Conservation (phyloP, 1,140 invertebrate species). For the Drosophila simulans region DNA sequence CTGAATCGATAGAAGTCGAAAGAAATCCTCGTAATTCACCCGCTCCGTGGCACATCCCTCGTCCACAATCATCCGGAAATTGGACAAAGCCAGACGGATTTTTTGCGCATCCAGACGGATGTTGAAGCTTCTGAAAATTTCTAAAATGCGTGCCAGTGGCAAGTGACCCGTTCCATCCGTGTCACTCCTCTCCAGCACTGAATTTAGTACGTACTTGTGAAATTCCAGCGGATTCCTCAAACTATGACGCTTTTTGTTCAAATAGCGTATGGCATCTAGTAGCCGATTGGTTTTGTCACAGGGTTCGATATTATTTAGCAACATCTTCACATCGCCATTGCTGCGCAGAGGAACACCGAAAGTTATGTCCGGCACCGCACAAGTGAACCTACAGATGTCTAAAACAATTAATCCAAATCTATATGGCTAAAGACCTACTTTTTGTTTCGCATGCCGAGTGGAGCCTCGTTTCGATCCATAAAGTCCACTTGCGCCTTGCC, state of each 20-base stretch:
- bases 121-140: constrained; percentile 40
- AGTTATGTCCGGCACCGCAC: constrained; percentile 42
- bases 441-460: constrained; percentile 50
- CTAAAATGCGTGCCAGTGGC: constrained; percentile 34
- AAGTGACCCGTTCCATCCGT: constrained; percentile 41
- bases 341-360: background rate
- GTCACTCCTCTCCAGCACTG: constrained; percentile 50
- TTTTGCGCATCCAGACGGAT: constrained; percentile 48
- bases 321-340: constrained; percentile 50
- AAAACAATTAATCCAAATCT: background rate
- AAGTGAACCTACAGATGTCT: constrained; percentile 36
- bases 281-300: constrained; percentile 26
- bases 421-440: constrained; percentile 12
- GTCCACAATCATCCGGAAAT: constrained; percentile 60
- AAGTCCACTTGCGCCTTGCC: constrained; percentile 69
- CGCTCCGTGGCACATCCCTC: constrained; percentile 47
- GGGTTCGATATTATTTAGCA: constrained; percentile 51
- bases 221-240: constrained; percentile 48
- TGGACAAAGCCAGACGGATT: constrained; percentile 34
- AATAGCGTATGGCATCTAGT: constrained; percentile 44
- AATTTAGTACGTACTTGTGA: constrained; percentile 47
- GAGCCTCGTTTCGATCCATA: constrained; percentile 54
- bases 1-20: constrained; percentile 48
- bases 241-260: constrained; percentile 58
- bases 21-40: constrained; percentile 57